Percentiles rank a stretch among this genome's conserved stretches.
Evolutionary conservation across 2,797 vertebrate species (phyloP).

Genomic region (Huso huso): DNA sequence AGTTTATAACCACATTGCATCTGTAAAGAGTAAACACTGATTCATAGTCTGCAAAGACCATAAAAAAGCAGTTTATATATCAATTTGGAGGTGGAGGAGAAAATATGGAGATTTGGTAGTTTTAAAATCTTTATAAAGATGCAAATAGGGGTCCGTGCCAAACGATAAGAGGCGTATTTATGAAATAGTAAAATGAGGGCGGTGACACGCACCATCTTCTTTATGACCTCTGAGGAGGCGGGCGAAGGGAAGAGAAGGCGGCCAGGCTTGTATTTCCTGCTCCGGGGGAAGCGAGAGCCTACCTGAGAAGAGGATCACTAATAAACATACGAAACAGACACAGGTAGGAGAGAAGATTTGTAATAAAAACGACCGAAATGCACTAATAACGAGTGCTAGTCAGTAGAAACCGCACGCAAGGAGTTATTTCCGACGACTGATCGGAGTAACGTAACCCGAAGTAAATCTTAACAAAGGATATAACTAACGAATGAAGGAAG

Average conservation of each 20-base stretch:
- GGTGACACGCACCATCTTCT: neutral
- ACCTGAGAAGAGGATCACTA: conserved; percentile 13
- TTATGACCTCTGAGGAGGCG: conserved; percentile 14
- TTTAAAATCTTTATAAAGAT: no score
- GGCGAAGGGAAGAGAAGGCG: conserved; percentile 4
- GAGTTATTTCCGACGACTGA: neutral
- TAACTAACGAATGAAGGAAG: neutral
- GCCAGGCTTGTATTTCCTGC: conserved; percentile 21
- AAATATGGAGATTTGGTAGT: no score
- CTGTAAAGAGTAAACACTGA: no score
- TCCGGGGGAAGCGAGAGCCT: conserved; percentile 17
- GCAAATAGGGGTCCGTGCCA: no score
- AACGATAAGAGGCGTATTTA: no score
- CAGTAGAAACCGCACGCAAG: neutral
- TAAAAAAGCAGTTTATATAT: no score
- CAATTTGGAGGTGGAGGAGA: no score
- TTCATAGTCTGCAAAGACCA: no score
- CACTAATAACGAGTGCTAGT: neutral
- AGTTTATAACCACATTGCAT: no score
- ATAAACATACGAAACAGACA: neutral
- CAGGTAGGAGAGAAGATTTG: conserved; percentile 11
- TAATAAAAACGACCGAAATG: conserved; percentile 3
- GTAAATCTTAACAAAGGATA: conserved; percentile 15
- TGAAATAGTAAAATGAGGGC: no score
- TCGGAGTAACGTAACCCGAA: neutral